Percentiles rank a stretch among this genome's conserved stretches.
phyloP scores from a whole-genome alignment of 1,140 invertebrate genomes.

The Drosophila mojavensis region DNA sequence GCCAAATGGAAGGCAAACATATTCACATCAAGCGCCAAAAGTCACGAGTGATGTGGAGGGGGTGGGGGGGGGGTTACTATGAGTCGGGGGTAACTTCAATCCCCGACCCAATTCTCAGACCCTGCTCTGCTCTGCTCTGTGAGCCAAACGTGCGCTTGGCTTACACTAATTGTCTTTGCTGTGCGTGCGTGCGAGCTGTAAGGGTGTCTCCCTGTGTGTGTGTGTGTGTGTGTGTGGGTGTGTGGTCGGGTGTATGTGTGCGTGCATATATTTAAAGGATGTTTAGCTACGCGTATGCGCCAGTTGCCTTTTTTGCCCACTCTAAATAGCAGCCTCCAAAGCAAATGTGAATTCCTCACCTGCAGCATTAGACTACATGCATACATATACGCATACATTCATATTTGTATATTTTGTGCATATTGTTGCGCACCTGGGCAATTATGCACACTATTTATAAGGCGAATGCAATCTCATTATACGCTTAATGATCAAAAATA shows the following conservation, averaged over 20 bases:
- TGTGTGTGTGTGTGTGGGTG: slow-evolving; percentile 6
- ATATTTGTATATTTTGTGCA: neutral
- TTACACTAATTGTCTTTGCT: slow-evolving; percentile 78
- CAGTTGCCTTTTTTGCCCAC: slow-evolving; percentile 74
- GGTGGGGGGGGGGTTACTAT: neutral
- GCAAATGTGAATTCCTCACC: slow-evolving; percentile 62
- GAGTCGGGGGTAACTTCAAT: slow-evolving; percentile 6
- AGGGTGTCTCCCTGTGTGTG: slow-evolving; percentile 16
- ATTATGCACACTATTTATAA: slow-evolving; percentile 54
- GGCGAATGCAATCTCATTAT: slow-evolving; percentile 48
- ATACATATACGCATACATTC: neutral
- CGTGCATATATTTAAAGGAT: slow-evolving; percentile 77
- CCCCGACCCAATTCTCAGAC: neutral
- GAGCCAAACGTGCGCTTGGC: slow-evolving; percentile 54
- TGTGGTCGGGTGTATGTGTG: slow-evolving; percentile 32
- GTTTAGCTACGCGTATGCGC: slow-evolving; percentile 76
- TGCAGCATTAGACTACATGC: neutral
- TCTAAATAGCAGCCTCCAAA: slow-evolving; percentile 51
- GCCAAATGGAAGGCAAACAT: slow-evolving; percentile 61
- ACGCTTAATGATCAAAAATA: slow-evolving; percentile 74
- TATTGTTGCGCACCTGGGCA: slow-evolving; percentile 54
- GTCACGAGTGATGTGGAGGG: slow-evolving; percentile 58
- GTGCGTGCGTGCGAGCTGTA: slow-evolving; percentile 54
- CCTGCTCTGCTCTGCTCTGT: neutral
- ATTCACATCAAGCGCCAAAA: slow-evolving; percentile 66